Base-by-base conservation (phyloP, 2,888 invertebrate genomes). In the Andrena marginata region DNA sequence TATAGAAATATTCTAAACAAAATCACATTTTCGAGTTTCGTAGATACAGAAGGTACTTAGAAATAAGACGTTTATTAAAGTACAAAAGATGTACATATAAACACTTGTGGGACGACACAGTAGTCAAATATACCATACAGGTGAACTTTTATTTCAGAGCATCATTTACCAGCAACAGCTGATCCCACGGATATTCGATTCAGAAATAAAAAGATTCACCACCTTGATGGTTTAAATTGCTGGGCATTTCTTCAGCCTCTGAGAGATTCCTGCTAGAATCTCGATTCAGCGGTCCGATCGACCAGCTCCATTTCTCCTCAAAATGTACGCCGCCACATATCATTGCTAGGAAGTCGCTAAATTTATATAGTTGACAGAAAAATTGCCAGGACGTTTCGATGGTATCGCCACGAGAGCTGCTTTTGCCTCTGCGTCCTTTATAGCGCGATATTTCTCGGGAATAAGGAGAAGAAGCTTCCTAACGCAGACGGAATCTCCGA, bases 401-500 rank as follows among this genome's bases (percentile, higher is more conserved):
- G 26, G 49, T 49, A 29, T 62, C 48, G 59, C 29, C 8, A 26
- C 63, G 23, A 33, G 62, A 62, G 63, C 59, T 13, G 16, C 54
- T 20, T 33, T 48, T 8, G 42, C 48, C 23, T 29, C 49, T 56
- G 35, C 33, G 7, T 56, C 35, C 33, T 51, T 54, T 56, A 26
- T 48, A 33, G 48, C 74, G 68, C 54, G 69, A 77, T 69, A 79
- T 77, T 65, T 77, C 51, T 71, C 49, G 7, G 2, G 13, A 60
- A 54, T 48, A 33, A 48, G 59, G 35, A n/a, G 63, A 63, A n/a
- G 77, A 23, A 31, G 29, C 62, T 33, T 48, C 49, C 33, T 78
- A 69, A 78, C 51, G 49, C 67, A 26, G 63, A 20, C 26, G 5
- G 82, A 80, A 80, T 67, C 67, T 64, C 59, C 78, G 71, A 71